Conservation (phyloP, 2,888 invertebrate species). For the Serrognathus titanus region DNA sequence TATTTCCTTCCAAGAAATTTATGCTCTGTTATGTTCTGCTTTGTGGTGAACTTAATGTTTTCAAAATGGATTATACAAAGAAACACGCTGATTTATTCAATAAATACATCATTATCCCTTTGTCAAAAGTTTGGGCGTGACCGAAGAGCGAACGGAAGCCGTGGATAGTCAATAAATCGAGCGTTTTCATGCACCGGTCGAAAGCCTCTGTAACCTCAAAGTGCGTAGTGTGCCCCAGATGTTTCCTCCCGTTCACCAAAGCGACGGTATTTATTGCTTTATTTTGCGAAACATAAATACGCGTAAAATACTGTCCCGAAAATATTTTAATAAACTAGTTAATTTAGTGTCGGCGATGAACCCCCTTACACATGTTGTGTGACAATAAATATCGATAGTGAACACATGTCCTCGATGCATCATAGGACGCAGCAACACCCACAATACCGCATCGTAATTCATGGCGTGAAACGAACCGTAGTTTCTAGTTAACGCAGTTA, state of each 20-base stretch:
- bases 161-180: conserved; percentile 16
- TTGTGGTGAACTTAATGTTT: too few species aligned
- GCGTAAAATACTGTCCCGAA: conserved; percentile 11
- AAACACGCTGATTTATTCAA: too few species aligned
- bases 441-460: conserved; percentile 16
- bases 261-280: conserved; percentile 4
- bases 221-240: conserved; percentile 13
- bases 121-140: background rate
- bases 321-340: conserved; percentile 16
- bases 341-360: conserved; percentile 12
- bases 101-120: too few species aligned
- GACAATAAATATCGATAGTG: conserved; percentile 16
- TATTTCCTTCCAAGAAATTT: too few species aligned
- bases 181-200: conserved; percentile 12
- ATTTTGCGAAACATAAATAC: conserved; percentile 8
- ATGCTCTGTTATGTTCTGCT: too few species aligned
- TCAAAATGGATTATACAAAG: too few species aligned
- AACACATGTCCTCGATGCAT: conserved; percentile 22
- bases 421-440: conserved; percentile 15
- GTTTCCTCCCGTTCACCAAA: conserved; percentile 5
- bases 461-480: conserved; percentile 18
- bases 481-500: conserved; percentile 21
- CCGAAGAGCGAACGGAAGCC: background rate
- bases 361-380: conserved; percentile 16
- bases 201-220: conserved; percentile 13